Evolutionary conservation across 2,888 invertebrate species (phyloP).

Genomic region (Rhyacophila evoluta): DNA sequence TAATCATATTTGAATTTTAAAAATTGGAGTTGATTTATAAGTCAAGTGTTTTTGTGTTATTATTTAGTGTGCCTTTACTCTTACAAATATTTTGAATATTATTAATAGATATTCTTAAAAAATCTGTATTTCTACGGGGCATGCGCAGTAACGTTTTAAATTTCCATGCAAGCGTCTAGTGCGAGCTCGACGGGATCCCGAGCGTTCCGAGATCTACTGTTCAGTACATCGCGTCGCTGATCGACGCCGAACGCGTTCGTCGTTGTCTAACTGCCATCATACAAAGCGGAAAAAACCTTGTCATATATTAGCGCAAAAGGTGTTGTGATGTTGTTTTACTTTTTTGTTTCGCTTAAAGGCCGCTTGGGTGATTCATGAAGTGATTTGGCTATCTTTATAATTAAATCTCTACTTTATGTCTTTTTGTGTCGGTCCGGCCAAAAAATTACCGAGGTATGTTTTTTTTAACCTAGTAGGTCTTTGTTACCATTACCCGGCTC

Average conservation of each 20-base stretch:
- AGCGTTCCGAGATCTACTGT: background rate
- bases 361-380: slow-evolving; percentile 14
- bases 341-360: background rate
- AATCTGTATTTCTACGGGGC: background rate
- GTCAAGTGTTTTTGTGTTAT: too few relatives aligned
- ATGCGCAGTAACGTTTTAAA: background rate
- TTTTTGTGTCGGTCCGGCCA: slow-evolving; percentile 1
- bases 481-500: background rate
- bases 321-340: slow-evolving; percentile 19
- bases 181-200: background rate
- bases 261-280: background rate
- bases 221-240: slow-evolving; percentile 12
- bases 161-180: background rate
- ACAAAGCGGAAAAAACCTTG: slow-evolving; percentile 1
- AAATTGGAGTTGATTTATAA: too few relatives aligned
- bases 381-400: slow-evolving; percentile 9
- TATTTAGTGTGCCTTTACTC: too few relatives aligned
- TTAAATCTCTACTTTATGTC: slow-evolving; percentile 20
- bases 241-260: background rate
- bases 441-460: slow-evolving; percentile 24
- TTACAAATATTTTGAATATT: too few relatives aligned
- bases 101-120: too few relatives aligned
- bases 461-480: background rate
- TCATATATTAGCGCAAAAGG: slow-evolving; percentile 13
- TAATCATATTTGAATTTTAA: too few relatives aligned